Evolutionary conservation across 2,113 vertebrate genomes (phyloP), one percentile per base, ranked within the genome.

Genomic region (Archilochus colubris): DNA sequence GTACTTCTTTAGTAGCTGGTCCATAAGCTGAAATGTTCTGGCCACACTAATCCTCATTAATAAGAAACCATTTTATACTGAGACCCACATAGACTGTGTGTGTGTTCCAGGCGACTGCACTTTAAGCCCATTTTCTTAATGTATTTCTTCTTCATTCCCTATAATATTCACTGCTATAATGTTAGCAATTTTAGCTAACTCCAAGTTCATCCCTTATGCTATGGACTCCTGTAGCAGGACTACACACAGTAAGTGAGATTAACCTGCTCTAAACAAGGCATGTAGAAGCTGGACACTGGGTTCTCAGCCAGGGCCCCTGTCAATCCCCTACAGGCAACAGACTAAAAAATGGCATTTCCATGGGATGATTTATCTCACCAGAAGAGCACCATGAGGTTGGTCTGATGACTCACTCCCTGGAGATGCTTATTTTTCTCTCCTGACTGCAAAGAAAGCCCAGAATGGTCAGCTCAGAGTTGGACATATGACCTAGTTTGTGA

Each of bases 1-100:
- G 53, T 75, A 38, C 27, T 53, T 85, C 89, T 89, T 91, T 78
- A 89, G 88, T 83, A 66, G 80, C 8, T 88, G 43, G 63, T 38
- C 55, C 64, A 44, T 88, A 93, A 91, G 7, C 55, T 78, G 72
- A 90, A 93, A 91, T 86, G 82, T 68, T 88, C 79, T 88, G 91
- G 57, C n/a, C 85, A 67, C 50, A 20, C 68, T 95, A 95, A 95
- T 94, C 93, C 91, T 94, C 76, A 89, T 85, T 85, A 94, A 70
- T 87, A 95, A 85, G 54, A 82, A 84, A 87, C 33, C 8, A 75
- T 86, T 97, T 95, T 93, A n/a, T 77, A 54, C 55, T 55, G 69
- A 94, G 55, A 94, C 36, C 20, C 24, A 55, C 46, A 73, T 1
- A 84, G 66, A 62, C 24, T 7, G 14, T 14, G 12, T 53, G 14